Conservation (phyloP, 2,797 vertebrate species). For the Xenentodon cancila region DNA sequence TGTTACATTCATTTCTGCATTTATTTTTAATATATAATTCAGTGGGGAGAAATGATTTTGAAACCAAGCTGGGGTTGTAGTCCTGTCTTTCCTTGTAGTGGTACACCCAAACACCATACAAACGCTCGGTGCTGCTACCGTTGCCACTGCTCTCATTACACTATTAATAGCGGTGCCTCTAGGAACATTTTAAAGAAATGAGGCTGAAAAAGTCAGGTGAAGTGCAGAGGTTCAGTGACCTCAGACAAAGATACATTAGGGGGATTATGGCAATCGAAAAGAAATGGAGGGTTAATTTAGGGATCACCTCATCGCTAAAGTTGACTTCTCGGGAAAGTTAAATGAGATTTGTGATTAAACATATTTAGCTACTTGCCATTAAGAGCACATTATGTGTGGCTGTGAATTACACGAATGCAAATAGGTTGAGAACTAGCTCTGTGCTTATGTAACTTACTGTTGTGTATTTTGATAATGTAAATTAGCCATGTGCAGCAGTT, state of each 20-base stretch:
- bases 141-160: slow-evolving; percentile 10
- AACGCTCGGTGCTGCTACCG: not conserved
- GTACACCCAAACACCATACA: not conserved
- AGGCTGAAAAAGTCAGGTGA: not conserved
- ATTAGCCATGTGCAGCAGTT: too few species aligned
- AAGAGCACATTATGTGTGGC: not conserved
- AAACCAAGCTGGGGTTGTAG: not conserved
- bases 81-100: not conserved
- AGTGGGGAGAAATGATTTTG: not conserved
- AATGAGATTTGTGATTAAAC: not conserved
- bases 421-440: too few species aligned
- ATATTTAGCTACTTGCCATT: not conserved
- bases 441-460: too few species aligned
- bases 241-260: not conserved
- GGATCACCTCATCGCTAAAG: not conserved
- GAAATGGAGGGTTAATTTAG: not conserved
- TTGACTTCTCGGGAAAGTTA: not conserved
- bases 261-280: not conserved
- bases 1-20: not conserved
- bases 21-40: not conserved
- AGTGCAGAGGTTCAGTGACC: not conserved
- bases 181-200: not conserved
- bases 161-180: not conserved
- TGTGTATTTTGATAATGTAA: too few species aligned
- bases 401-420: too few species aligned